Evolutionary conservation across 2,888 invertebrate species (phyloP), one percentile per base, ranked within the genome.

Genomic region (Muscina levida): DNA sequence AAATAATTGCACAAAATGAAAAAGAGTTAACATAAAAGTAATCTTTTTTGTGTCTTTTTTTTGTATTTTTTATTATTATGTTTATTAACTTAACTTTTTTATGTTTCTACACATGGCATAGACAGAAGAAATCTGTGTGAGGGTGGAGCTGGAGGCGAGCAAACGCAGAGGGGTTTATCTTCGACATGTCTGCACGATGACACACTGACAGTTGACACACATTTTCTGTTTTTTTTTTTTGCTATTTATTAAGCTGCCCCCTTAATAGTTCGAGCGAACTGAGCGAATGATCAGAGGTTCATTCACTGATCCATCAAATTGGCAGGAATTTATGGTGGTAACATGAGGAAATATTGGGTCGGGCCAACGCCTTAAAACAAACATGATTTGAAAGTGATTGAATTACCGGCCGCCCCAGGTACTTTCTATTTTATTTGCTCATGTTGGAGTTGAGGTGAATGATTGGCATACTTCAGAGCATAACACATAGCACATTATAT

Each of bases 191-290:
- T 15, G 22, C 39, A 70, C 57, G 59, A 42, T 77, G 77, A 80
- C 73, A 80, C 73, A 80, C 77, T 80, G 77, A 80, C 73, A 80
- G 77, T 71, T 81, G 77, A 71, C 80, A 81, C 46, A 75, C 56
- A 72, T 68, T 56, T 13, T 31, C 8, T 8, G 31, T 31, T 31
- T 31, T 5, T 31, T 31, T 31, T 8, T 5, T 31, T 31, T 31
- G 8, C 3, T 31, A 5, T 31, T 31, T 3, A 31, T 31, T 31
- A 31, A 8, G 31, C 8, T 31, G 4, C 3, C 31, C 8, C n/a
- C n/a, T n/a, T n/a, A n/a, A n/a, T n/a, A n/a, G n/a, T n/a, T n/a
- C n/a, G n/a, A n/a, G n/a, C n/a, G n/a, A n/a, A n/a, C n/a, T n/a
- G n/a, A n/a, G n/a, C n/a, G n/a, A n/a, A n/a, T n/a, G n/a, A n/a